Base-by-base conservation (phyloP, 35 echinoderm and acorn worm species). In the Patiria miniata region DNA sequence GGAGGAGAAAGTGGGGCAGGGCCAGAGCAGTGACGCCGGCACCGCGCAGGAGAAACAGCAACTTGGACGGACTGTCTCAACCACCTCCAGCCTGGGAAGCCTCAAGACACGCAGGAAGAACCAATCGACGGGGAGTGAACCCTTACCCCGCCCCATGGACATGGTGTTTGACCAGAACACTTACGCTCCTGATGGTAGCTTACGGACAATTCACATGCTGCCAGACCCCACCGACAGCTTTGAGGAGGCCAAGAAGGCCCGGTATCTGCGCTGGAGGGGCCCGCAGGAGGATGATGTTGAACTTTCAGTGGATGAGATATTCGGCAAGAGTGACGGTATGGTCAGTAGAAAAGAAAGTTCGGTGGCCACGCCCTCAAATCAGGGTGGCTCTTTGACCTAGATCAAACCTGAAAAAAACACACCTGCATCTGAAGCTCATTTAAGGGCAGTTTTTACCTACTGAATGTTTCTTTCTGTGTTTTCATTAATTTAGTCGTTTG, bases 171-270 rank as follows among this genome's bases (percentile, higher is more conserved):
- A 97, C 65, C 91, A 97, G 39, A 56, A 93, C 6, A 90, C 37
- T 40, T 97, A 93, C 59, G 95, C 95, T 16, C 95, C 95, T 21
- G 95, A 97, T 68, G 95, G 95, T 16, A 81, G 81, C 37, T 10
- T 97, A 39, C 82, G 95, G 47, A 97, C 95, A n/a, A 68, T 97
- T 28, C 95, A 97, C 81, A 83, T 97, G 85, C 57, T 97, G 6
- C 95, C 95, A 9, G 78, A 84, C 53, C 12, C 80, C 0, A 89
- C 90, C 0, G 87, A 94, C 0, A 83, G 88, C 14, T 97, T 91
- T 54, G 79, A 86, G 36, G 91, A 97, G 82, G 95, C 95, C 0
- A 87, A 84, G 36, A 88, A 94, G 6, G 95, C 95, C 2, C 42
- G 95, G 40, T 97, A 97, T 47, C 58, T 97, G 15, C 80, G 95